Conservation (phyloP, 2,113 vertebrate species). For the Phalacrocorax pelagicus region DNA sequence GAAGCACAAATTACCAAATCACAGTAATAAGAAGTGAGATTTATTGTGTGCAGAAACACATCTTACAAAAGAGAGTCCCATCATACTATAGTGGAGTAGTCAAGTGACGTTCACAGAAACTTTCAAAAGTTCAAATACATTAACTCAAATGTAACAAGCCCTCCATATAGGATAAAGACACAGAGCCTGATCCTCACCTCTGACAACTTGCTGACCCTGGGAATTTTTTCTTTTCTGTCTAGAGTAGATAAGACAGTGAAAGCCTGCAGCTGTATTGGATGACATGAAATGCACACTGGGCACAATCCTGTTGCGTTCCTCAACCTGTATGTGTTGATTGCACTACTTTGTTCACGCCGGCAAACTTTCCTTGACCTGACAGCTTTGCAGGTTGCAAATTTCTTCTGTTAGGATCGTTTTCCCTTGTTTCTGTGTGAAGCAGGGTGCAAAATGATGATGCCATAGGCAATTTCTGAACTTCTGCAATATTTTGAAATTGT, state of each 20-base stretch:
- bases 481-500: not conserved
- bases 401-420: not conserved
- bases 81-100: too few relatives aligned
- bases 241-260: not conserved
- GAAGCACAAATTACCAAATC: too few relatives aligned
- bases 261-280: not conserved
- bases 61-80: too few relatives aligned
- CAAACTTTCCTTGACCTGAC: not conserved
- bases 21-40: too few relatives aligned
- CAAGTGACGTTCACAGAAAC: too few relatives aligned
- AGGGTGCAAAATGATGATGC: not conserved
- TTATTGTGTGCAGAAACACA: too few relatives aligned
- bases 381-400: not conserved
- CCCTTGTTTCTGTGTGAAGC: not conserved
- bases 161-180: too few relatives aligned
- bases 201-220: not conserved
- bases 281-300: not conserved
- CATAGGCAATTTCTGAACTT: not conserved
- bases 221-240: not conserved
- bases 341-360: not conserved
- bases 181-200: too few relatives aligned
- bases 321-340: accelerated
- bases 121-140: too few relatives aligned
- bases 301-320: not conserved
- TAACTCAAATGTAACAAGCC: too few relatives aligned